Evolutionary conservation across 2,888 invertebrate species (phyloP).

Genomic region (Machimus atricapillus): DNA sequence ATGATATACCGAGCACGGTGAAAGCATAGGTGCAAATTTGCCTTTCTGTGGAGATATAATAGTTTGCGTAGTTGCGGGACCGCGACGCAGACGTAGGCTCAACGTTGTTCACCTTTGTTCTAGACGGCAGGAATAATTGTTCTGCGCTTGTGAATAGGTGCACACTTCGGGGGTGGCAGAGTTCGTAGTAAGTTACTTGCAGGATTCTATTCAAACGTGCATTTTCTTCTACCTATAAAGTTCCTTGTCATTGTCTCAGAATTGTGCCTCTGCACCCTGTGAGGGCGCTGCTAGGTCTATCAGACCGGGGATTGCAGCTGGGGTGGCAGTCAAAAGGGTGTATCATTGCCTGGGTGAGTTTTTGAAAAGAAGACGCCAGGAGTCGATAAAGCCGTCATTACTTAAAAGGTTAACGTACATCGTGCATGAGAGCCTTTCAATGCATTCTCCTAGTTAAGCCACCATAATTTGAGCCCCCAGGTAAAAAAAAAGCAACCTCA

Average conservation of each 20-base stretch:
- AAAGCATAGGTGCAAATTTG: background rate
- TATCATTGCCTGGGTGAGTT: background rate
- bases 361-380: background rate
- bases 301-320: background rate
- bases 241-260: background rate
- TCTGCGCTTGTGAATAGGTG: background rate
- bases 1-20: background rate
- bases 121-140: background rate
- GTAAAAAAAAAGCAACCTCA: background rate
- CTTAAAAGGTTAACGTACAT: slow-evolving; percentile 25
- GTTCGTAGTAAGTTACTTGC: background rate
- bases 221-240: background rate
- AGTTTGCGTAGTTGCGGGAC: background rate
- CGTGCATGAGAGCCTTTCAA: slow-evolving; percentile 12
- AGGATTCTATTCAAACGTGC: background rate
- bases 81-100: background rate
- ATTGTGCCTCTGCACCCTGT: background rate
- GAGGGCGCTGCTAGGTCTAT: background rate
- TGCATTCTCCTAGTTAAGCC: background rate
- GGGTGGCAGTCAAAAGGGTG: background rate
- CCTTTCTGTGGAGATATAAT: background rate
- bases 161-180: background rate
- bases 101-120: background rate
- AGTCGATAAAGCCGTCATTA: slow-evolving; percentile 24
- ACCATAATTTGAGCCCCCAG: background rate